Evolutionary conservation across 2,888 invertebrate genomes (phyloP), one percentile per base, ranked within the genome.

Genomic region (Zaprionus bogoriensis): DNA sequence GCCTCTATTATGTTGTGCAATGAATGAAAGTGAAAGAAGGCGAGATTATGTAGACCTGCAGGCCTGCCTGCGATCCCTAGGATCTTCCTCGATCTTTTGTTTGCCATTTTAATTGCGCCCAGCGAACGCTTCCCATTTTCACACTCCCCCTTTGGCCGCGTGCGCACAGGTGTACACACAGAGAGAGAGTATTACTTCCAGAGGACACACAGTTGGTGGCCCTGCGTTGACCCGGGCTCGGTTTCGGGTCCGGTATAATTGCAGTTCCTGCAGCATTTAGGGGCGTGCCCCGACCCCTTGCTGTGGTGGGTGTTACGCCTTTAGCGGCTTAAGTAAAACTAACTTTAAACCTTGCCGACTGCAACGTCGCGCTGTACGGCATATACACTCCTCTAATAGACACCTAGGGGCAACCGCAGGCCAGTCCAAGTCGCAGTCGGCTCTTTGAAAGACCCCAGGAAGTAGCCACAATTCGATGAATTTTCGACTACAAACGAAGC

Each of bases 1-100:
- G 54, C 77, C 63, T 66, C 84, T 63, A 81, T 81, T 87, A 70
- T 51, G 76, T 81, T 81, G 80, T 85, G 81, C 69, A 87, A 87
- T 87, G 87, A 82, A 85, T 87, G 81, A 82, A 82, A 87, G 87
- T 82, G 87, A 58, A 52, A 52, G 32, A 54, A 42, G 45, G 23
- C 7, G 6, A 74, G 67, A 54, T 51, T 83, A 59, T 48, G 10
- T 3, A 17, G 17, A 46, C n/a, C n/a, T n/a, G n/a, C n/a, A 67
- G 77, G 60, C 70, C 53, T 45, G n/a, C 53, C 14, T 45, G 17
- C 25, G 14, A 14, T 41, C 9, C 25, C 1, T 12, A 27, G 23
- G 30, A 20, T 25, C 42, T 17, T 30, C 7, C n/a, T n/a, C 32
- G 39, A n/a, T 46, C 57, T n/a, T 52, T 77, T 80, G 67, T 74